Evolutionary conservation across 1,140 invertebrate genomes (phyloP).

Genomic region (Sminthurides bifidus): DNA sequence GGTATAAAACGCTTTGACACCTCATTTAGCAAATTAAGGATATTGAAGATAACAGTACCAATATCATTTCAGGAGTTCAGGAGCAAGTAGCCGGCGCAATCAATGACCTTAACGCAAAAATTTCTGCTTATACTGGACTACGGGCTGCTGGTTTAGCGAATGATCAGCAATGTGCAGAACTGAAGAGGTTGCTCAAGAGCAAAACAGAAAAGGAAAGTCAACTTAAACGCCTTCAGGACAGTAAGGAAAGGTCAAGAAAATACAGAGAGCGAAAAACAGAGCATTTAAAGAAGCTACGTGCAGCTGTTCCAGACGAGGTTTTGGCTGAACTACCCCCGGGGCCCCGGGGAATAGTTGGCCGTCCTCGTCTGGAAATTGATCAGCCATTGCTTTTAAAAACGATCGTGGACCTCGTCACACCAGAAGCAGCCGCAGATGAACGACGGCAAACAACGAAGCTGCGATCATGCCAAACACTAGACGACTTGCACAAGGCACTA

Average conservation of each 20-base stretch:
- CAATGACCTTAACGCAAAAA: too few species aligned
- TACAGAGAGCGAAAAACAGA: neutral
- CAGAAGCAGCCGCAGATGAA: slow-evolving; percentile 20
- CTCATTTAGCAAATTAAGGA: too few species aligned
- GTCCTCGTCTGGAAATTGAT: slow-evolving; percentile 22
- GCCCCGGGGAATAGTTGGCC: slow-evolving; percentile 1
- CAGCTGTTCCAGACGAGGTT: neutral
- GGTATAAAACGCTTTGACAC: too few species aligned
- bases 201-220: neutral
- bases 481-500: slow-evolving; percentile 20
- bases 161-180: too few species aligned
- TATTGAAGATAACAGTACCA: too few species aligned
- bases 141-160: too few species aligned
- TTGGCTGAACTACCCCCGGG: neutral
- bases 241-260: neutral
- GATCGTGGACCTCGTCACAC: slow-evolving; percentile 24
- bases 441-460: slow-evolving; percentile 12
- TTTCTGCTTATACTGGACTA: too few species aligned
- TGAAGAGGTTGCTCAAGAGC: neutral
- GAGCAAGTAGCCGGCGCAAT: too few species aligned
- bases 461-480: slow-evolving; percentile 19
- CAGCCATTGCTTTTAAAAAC: slow-evolving; percentile 28
- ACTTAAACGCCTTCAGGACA: neutral
- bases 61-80: too few species aligned
- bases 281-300: neutral